Base-by-base conservation (phyloP, 2,888 invertebrate genomes). In the Artemia sinica region DNA sequence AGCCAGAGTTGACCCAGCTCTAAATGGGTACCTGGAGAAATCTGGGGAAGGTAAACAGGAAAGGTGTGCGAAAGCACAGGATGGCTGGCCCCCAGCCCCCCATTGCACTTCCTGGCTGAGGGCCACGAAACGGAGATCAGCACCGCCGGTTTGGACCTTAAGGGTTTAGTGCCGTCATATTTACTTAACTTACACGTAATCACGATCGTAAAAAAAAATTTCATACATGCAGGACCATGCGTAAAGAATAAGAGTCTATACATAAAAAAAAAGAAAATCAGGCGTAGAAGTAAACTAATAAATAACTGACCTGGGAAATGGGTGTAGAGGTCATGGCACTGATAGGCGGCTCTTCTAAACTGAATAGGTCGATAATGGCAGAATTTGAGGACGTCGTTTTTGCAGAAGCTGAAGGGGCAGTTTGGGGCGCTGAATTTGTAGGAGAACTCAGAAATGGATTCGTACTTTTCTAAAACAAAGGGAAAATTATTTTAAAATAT, bases 381-480 rank as follows among this genome's bases (percentile, higher is more conserved):
- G 81, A 83, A 75, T 75, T 80, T 50, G 79, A 74, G 68, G 82
- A 80, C 72, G 63, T 74, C 73, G 71, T 74, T 74, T 63, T 73
- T 74, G 63, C 69, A 28, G 68, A 49, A 67, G 71, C 69, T 9
- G 72, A 68, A 49, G 70, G 51, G n/a, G 72, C 67, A 10, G 71
- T 69, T 12, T 70, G 68, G 50, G 71, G 68, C 50, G 77, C 78
- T 71, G 78, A 77, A 67, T 76, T 76, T 71, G 85, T 83, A 49
- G 86, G 86, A 13, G 86, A 83, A 74, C 86, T 86, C 74, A 90
- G 83, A 82, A 91, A 91, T 75, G 91, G 91, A 81, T 91, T 92
- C 80, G 89, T 91, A 75, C 81, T 81, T 67, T 66, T 71, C 69
- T 69, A 73, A 12, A 63, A 50, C 48, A 8, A 28, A 28, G 28